Conservation (phyloP, 2,797 vertebrate genomes). For the Scomberomorus guttatus region DNA sequence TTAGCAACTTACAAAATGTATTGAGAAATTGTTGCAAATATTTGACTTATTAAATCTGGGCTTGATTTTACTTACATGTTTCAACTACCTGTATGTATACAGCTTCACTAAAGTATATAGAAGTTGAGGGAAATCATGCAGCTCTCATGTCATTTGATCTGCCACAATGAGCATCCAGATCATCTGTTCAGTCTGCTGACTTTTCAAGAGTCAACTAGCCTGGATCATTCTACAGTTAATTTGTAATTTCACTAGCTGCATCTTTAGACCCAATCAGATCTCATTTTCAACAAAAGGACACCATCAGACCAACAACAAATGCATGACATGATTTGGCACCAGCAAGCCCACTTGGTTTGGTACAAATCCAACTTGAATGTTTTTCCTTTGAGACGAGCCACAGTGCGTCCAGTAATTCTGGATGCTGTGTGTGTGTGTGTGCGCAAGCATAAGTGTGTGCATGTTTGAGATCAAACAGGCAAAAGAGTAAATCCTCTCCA, state of each 20-base stretch:
- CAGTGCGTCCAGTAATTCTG: not conserved
- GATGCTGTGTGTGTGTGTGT: not conserved
- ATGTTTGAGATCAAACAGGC: constrained; percentile 62
- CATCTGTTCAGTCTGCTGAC: not conserved
- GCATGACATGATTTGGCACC: not conserved
- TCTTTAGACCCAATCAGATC: not conserved
- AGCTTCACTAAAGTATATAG: not conserved
- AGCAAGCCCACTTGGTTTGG: no score
- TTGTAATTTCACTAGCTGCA: not conserved
- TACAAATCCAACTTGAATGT: not conserved
- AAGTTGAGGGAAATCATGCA: not conserved
- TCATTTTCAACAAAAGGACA: not conserved
- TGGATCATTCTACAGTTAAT: not conserved
- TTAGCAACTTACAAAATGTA: constrained; percentile 31
- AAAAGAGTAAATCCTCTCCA: constrained; percentile 69
- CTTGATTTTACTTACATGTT: constrained; percentile 33
- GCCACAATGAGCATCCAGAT: not conserved
- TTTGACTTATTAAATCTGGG: constrained; percentile 50
- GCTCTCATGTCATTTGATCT: not conserved
- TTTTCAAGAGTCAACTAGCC: no score
- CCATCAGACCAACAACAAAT: no score
- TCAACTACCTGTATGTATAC: not conserved
- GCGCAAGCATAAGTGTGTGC: not conserved
- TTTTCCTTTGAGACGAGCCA: not conserved
- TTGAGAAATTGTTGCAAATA: constrained; percentile 31